Evolutionary conservation across 2,888 invertebrate genomes (phyloP).

Genomic region (Sinodicranocentrus sp.): DNA sequence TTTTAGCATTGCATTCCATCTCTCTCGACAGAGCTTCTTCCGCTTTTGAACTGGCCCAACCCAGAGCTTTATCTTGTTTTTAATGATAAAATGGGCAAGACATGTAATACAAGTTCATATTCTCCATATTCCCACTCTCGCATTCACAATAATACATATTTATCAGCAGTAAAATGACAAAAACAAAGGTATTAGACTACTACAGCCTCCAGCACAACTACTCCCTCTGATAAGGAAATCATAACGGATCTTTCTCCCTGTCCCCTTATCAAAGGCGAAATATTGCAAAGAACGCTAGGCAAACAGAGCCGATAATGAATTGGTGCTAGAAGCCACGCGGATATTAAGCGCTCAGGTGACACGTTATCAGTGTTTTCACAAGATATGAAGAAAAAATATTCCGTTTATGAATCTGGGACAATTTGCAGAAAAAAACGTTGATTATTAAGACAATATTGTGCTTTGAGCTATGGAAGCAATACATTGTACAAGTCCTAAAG

Average conservation of each 20-base stretch:
- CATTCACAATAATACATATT: too few species aligned
- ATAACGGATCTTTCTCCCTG: slow-evolving; percentile 22
- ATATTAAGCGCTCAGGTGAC: background rate
- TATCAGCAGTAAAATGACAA: too few species aligned
- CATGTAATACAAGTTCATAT: too few species aligned
- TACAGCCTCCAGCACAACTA: background rate
- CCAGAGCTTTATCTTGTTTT: too few species aligned
- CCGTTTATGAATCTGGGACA: slow-evolving; percentile 15
- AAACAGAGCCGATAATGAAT: slow-evolving; percentile 18
- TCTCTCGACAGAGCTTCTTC: background rate
- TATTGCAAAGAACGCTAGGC: slow-evolving; percentile 28
- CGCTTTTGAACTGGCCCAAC: too few species aligned
- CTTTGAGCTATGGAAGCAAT: too few species aligned
- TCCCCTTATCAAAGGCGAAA: slow-evolving; percentile 36
- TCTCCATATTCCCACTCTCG: too few species aligned
- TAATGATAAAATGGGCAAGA: too few species aligned
- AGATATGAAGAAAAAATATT: slow-evolving; percentile 22
- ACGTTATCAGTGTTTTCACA: slow-evolving; percentile 19
- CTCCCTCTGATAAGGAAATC: background rate
- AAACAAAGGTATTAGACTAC: background rate
- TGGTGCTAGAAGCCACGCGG: background rate
- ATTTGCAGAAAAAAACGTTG: slow-evolving; percentile 1
- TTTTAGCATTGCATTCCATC: too few species aligned
- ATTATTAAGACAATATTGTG: slow-evolving; percentile 14
- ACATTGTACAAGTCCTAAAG: background rate